phyloP scores from a whole-genome alignment of 2,888 invertebrate species.

The Eurytoma adleriae region DNA sequence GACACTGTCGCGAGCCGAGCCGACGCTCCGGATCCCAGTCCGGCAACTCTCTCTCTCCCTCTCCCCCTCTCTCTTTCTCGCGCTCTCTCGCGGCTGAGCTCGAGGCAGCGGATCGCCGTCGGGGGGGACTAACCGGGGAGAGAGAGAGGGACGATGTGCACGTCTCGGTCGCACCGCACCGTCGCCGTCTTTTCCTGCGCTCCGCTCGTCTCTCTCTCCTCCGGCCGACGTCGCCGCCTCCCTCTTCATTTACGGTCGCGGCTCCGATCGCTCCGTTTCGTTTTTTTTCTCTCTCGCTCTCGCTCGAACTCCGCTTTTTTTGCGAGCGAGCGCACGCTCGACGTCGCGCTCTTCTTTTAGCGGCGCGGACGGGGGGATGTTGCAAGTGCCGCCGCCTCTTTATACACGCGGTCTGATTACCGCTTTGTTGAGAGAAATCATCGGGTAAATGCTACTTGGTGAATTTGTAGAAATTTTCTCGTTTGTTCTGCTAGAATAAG shows the following conservation, averaged over 20 bases:
- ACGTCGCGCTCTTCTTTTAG: background rate
- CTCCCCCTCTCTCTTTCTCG: constrained; percentile 53
- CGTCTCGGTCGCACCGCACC: background rate
- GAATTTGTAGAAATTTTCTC: too few relatives aligned
- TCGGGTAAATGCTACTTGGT: too few relatives aligned
- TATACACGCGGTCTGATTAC: too few relatives aligned
- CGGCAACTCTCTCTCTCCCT: constrained; percentile 29
- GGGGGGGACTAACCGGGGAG: background rate
- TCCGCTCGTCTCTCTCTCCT: background rate
- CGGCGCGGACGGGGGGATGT: background rate
- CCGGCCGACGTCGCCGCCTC: too few relatives aligned
- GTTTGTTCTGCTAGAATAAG: too few relatives aligned
- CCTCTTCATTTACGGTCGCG: background rate
- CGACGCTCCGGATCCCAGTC: constrained; percentile 18
- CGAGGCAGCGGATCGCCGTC: background rate
- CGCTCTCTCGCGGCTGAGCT: constrained; percentile 44
- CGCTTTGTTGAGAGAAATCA: too few relatives aligned
- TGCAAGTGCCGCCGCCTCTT: background rate
- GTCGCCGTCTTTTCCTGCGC: background rate
- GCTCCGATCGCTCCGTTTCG: constrained; percentile 1
- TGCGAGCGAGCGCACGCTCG: background rate
- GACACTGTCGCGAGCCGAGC: constrained; percentile 48
- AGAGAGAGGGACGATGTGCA: background rate
- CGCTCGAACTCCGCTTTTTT: background rate
- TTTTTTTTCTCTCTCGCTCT: constrained; percentile 5